A percentile compares a stretch with the other conserved stretches of the same genome.
Evolutionary conservation across 1,140 invertebrate species (phyloP).

Genomic region (Drosophila micromelanica): DNA sequence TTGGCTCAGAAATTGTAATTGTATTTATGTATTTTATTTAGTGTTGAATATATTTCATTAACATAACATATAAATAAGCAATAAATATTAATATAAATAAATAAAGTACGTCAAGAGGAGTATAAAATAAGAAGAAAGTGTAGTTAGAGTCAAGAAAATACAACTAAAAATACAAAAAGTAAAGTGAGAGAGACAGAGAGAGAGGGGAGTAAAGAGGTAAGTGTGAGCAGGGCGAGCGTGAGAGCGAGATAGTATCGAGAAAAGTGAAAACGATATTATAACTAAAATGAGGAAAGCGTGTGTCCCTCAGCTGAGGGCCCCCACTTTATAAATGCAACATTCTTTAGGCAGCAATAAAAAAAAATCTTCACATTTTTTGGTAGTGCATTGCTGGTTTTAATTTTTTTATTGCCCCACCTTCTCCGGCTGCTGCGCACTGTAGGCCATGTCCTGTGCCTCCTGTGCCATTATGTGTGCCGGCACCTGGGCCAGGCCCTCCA

Average conservation of each 20-base stretch:
- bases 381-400: slow-evolving; percentile 9
- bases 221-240: slow-evolving; percentile 1
- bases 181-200: slow-evolving; percentile 31
- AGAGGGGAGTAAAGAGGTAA: slow-evolving; percentile 32
- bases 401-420: slow-evolving; percentile 59
- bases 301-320: neutral
- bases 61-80: slow-evolving; percentile 16
- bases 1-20: slow-evolving; percentile 53
- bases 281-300: slow-evolving; percentile 27
- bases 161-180: slow-evolving; percentile 42
- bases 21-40: slow-evolving; percentile 44
- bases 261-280: slow-evolving; percentile 28
- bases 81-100: slow-evolving; percentile 47
- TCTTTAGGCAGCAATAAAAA: slow-evolving; percentile 37
- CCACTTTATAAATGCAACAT: slow-evolving; percentile 38
- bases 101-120: slow-evolving; percentile 40
- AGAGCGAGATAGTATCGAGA: neutral
- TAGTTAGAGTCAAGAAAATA: slow-evolving; percentile 3
- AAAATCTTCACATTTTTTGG: slow-evolving; percentile 40
- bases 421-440: slow-evolving; percentile 85
- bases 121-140: slow-evolving; percentile 10
- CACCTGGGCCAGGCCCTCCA: slow-evolving; percentile 77
- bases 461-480: slow-evolving; percentile 77
- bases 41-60: slow-evolving; percentile 43
- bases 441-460: slow-evolving; percentile 88